Evolutionary conservation across 1,140 invertebrate species (phyloP), one percentile per base, ranked within the genome.

Genomic region (Hypothenemus hampei): DNA sequence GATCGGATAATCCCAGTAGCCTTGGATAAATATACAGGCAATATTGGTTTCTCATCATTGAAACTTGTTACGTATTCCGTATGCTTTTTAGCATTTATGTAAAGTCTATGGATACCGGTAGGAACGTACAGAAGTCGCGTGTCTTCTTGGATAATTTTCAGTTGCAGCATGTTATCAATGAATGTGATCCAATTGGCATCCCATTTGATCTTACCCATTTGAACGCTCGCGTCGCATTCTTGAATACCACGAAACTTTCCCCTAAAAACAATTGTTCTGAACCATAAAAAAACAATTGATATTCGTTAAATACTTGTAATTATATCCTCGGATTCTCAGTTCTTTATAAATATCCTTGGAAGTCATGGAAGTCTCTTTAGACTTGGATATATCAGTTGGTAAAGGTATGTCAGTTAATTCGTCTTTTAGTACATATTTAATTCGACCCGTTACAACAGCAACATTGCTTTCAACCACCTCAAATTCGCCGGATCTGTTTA

Each of bases 121-220:
- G 93, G 93, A 1, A 97, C 81, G 63, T 84, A 83, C 0, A 97
- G 77, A 15, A 81, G 78, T 54, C 87, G 72, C 0, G 84, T 83
- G 59, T 91, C 86, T n/a, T 79, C 72, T 20, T 80, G 78, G 1
- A 96, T 64, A 37, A 96, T 84, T 57, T 86, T 81, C 57, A 95
- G 81, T 69, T 97, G 94, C 13, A 97, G 72, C 83, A 97, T 87
- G 13, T 86, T 91, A 69, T 97, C 94, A 78, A 97, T 82, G 70
- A 94, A 97, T 0, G 91, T 81, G 0, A 93, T 83, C 91, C 91
- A 97, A 69, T 95, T 93, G 61, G 85, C 68, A 11, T 73, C 72
- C 90, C 90, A 93, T 22, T 62, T 58, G 0, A 85, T 70, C 16
- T 67, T 11, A 7, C n/a, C 44, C n/a, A 21, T 11, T 43, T 57